A percentile compares a stretch with the other conserved stretches of the same genome.
Evolutionary conservation across 2,113 vertebrate species (phyloP).

Genomic region (Chlamydotis undulata): DNA sequence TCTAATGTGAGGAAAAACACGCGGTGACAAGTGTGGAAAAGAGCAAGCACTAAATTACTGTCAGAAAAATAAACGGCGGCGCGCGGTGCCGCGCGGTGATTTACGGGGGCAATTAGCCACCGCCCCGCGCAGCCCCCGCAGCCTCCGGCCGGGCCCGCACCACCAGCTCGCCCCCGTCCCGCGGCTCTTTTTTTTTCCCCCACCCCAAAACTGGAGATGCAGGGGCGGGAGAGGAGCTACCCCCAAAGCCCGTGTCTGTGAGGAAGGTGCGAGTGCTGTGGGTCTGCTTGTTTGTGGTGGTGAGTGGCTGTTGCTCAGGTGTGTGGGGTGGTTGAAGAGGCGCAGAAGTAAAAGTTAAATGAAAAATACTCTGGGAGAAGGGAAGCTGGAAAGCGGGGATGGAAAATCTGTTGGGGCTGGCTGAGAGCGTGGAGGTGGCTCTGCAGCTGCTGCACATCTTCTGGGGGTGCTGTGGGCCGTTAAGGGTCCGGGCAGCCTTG

Average conservation of each 20-base stretch:
- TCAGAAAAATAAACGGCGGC: constrained; percentile 99
- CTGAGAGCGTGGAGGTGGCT: background rate
- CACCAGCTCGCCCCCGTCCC: background rate
- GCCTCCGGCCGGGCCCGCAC: constrained; percentile 77
- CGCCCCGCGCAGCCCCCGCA: constrained; percentile 92
- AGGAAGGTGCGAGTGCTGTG: background rate
- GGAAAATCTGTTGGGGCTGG: background rate
- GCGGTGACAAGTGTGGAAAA: constrained; percentile 99
- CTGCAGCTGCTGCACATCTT: background rate
- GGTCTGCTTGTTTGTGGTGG: background rate
- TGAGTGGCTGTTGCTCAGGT: background rate
- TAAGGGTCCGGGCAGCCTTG: background rate
- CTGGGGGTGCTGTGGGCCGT: background rate
- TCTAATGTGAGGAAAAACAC: constrained; percentile 99
- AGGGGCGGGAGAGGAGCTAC: background rate
- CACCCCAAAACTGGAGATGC: background rate
- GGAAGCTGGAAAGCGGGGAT: background rate
- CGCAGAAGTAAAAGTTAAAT: background rate
- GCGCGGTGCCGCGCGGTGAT: constrained; percentile 87
- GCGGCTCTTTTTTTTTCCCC: background rate
- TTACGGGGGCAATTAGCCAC: constrained; percentile 99
- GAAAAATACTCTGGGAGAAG: background rate
- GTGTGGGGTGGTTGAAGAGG: background rate
- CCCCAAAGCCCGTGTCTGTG: background rate
- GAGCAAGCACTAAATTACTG: constrained; percentile 99